Percentiles rank a stretch among this genome's conserved stretches.
Evolutionary conservation across 2,888 invertebrate species (phyloP).

Genomic region (Lasioglossum oenotherae): DNA sequence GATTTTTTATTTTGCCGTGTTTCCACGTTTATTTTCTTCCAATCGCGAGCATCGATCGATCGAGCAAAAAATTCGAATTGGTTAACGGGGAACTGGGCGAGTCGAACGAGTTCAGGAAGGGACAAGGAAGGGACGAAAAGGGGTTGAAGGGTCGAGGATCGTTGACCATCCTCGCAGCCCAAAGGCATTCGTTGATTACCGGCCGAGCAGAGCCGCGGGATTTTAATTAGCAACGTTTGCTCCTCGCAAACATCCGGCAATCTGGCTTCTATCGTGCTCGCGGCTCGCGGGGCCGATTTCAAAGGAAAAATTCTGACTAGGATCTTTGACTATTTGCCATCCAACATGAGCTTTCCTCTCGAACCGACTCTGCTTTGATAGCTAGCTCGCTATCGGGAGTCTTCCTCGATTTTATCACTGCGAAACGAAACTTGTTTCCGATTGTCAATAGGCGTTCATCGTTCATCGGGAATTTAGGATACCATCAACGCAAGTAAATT

Average conservation of each 20-base stretch:
- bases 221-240: slow-evolving; percentile 84
- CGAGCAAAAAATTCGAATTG: neutral
- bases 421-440: neutral
- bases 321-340: slow-evolving; percentile 48
- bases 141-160: slow-evolving; percentile 66
- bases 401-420: neutral
- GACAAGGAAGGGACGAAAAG: slow-evolving; percentile 26
- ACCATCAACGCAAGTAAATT: neutral
- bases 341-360: slow-evolving; percentile 26
- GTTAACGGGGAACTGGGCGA: neutral
- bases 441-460: neutral
- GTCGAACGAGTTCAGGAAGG: slow-evolving; percentile 21
- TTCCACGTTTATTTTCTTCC: neutral
- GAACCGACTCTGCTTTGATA: neutral
- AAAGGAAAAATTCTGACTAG: slow-evolving; percentile 64
- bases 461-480: neutral
- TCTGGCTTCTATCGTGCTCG: slow-evolving; percentile 63
- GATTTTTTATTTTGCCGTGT: neutral
- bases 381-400: neutral
- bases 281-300: slow-evolving; percentile 47
- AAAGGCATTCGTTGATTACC: slow-evolving; percentile 82
- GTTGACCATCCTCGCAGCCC: slow-evolving; percentile 81
- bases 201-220: slow-evolving; percentile 78
- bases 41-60: neutral
- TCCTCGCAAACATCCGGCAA: slow-evolving; percentile 80